Evolutionary conservation across 2,113 vertebrate genomes (phyloP), one percentile per base, ranked within the genome.

Genomic region (Thalassoma bifasciatum): DNA sequence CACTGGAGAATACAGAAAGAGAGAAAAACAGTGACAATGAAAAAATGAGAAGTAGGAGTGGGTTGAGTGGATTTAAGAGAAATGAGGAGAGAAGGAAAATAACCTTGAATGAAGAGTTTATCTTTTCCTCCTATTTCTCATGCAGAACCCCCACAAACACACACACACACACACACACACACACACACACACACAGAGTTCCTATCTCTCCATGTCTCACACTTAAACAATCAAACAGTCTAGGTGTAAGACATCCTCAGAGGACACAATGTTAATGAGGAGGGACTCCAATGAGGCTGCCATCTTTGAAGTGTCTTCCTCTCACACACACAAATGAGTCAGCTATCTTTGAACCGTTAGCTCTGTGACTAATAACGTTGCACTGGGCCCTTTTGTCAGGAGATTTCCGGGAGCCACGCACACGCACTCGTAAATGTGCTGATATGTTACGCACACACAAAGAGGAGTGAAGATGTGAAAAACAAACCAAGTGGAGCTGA

Each of bases 341-440:
- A 57, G 79, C 82, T 80, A 58, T 79, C 83, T 86, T 80, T 76
- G 58, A 82, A 83, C 77, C 60, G 70, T 80, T 84, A 70, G 79
- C 77, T 81, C 72, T 82, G 84, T 86, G 87, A 89, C 82, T 89
- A 89, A 90, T 73, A 63, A 73, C 77, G 63, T 73, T 44, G 78
- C 81, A 78, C 72, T 16, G 34, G 63, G 59, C 50, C 81, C 51
- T 19, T 87, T 87, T 90, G 77, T 88, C 59, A 78, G 78, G 63
- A 76, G 73, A 82, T 82, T 77, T 78, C 80, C 6, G n/a, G 42
- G 8, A 72, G 58, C 56, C 67, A n/a, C 37, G 21, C 38, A 34
- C 54, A 17, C 0, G 3, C 59, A 19, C 34, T n/a, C 19, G 47
- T 36, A 10, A 42, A 36, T 59, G 21, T 59, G 47, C 50, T 3